Evolutionary conservation across 1,140 invertebrate species (phyloP).

Genomic region (Drosophila auraria): DNA sequence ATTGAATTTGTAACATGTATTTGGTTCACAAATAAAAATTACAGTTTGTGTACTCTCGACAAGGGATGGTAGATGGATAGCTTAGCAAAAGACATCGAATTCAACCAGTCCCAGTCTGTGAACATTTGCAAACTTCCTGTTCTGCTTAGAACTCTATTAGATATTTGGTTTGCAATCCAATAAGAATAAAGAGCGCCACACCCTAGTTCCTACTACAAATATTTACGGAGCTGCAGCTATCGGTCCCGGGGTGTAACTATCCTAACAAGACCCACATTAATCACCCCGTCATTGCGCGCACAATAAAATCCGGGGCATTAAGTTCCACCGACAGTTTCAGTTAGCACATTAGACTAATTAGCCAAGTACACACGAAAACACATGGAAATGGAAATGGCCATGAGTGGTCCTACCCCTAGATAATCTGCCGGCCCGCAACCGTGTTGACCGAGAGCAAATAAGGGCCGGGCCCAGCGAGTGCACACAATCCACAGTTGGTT

Average conservation of each 20-base stretch:
- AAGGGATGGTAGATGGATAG: background rate
- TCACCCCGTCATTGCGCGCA: slow-evolving; percentile 19
- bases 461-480: slow-evolving; percentile 34
- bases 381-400: slow-evolving; percentile 28
- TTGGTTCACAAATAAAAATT: background rate
- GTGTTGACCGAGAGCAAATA: slow-evolving; percentile 71
- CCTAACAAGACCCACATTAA: slow-evolving; percentile 49
- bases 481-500: slow-evolving; percentile 78
- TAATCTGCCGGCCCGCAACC: slow-evolving; percentile 26
- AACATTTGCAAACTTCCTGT: background rate
- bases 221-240: slow-evolving; percentile 15
- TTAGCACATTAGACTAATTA: slow-evolving; percentile 73
- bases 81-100: background rate
- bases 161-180: background rate
- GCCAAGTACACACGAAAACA: slow-evolving; percentile 45
- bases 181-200: background rate
- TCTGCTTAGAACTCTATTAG: background rate
- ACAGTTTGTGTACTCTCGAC: background rate
- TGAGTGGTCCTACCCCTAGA: slow-evolving; percentile 39
- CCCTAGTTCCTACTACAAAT: slow-evolving; percentile 13
- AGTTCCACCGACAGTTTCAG: slow-evolving; percentile 40
- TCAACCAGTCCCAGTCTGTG: background rate
- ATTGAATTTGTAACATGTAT: background rate
- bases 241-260: slow-evolving; percentile 18
- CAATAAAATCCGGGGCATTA: slow-evolving; percentile 39